Evolutionary conservation across 2,113 vertebrate species (phyloP).

Genomic region (Apodemus sylvaticus): DNA sequence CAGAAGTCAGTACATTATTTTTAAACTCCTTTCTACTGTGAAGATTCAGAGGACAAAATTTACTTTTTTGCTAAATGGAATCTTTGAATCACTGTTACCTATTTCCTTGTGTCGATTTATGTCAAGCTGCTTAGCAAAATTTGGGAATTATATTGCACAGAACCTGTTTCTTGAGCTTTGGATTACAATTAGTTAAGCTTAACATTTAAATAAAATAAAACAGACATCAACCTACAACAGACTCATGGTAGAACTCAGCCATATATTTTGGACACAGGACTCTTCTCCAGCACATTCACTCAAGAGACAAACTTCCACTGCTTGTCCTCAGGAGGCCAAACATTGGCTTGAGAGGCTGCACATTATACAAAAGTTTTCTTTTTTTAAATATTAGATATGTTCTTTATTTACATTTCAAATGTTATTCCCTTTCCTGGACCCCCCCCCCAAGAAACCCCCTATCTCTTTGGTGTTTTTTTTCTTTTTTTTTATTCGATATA

Average conservation of each 20-base stretch:
- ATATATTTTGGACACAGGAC: neutral
- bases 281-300: no score
- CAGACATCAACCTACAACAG: neutral
- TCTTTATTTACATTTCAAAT: no score
- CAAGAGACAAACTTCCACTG: accelerated
- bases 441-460: no score
- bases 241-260: neutral
- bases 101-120: neutral
- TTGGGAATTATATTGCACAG: neutral
- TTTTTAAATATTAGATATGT: no score
- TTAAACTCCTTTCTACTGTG: neutral
- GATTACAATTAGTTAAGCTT: neutral
- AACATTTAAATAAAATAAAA: neutral
- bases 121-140: neutral
- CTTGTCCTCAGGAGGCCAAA: neutral
- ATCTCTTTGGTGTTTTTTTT: no score
- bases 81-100: neutral
- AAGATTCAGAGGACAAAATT: slow-evolving; percentile 36
- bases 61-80: slow-evolving; percentile 25
- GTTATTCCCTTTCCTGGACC: no score
- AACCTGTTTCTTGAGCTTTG: neutral
- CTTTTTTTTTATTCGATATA: no score
- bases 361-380: neutral
- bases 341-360: no score
- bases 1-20: neutral